These are phyloP conservation scores for Amorpha juglandis DNA, from an alignment of 2,888 invertebrate genomes.

Conservation along the genomic window DNA sequence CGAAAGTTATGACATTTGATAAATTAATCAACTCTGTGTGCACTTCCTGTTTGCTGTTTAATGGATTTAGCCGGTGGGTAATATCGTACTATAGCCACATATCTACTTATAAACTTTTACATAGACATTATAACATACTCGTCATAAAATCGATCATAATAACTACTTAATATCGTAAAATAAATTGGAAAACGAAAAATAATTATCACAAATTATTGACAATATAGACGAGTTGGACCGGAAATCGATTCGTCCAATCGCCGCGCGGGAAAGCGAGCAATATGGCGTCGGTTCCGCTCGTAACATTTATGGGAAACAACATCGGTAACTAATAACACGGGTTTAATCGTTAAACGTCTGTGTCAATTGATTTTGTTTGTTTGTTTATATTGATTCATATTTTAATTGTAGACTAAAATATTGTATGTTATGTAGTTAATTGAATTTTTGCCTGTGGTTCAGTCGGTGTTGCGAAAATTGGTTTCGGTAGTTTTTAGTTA, in stretches of 20 bases:
- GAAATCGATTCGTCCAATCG: conserved; percentile 72
- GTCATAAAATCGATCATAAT: conserved; percentile 10
- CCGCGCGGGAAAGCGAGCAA: conserved; percentile 69
- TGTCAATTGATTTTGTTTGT: conserved; percentile 47
- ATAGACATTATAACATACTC: conserved; percentile 14
- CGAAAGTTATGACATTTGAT: neutral
- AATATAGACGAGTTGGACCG: conserved; percentile 40
- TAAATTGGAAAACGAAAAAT: conserved; percentile 22
- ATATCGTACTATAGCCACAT: neutral
- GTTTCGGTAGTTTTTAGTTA: too few species aligned
- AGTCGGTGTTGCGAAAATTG: too few species aligned
- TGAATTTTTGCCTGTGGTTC: neutral
- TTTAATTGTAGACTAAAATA: neutral
- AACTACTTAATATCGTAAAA: conserved; percentile 13
- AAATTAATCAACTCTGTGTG: neutral
- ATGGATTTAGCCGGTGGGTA: too few species aligned
- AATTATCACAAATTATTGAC: conserved; percentile 23
- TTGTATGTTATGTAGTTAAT: neutral
- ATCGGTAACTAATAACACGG: conserved; percentile 55
- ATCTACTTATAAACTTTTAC: neutral
- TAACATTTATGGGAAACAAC: conserved; percentile 53
- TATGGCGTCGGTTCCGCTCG: conserved; percentile 70
- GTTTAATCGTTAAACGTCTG: conserved; percentile 50
- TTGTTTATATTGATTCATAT: conserved; percentile 30
- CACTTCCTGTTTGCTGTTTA: neutral